These are phyloP conservation scores for Drosophila repletoides DNA, from an alignment of 1,140 invertebrate genomes.

Conservation along the genomic window DNA sequence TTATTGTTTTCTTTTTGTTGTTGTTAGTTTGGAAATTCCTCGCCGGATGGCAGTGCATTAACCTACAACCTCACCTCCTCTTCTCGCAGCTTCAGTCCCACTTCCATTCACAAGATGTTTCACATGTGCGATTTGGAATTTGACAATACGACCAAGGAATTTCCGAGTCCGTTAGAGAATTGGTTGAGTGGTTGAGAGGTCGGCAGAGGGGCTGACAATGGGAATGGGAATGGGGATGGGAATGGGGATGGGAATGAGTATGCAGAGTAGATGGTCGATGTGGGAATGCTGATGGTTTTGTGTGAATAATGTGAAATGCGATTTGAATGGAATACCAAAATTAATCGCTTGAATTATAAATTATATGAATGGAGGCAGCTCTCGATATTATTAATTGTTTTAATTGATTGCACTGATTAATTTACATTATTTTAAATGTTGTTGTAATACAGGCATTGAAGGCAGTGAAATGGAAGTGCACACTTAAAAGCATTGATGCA, in stretches of 20 bases:
- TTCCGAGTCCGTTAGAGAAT: background rate
- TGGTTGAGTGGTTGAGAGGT: no score
- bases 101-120: constrained; percentile 14
- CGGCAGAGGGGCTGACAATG: background rate
- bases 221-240: background rate
- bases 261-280: no score
- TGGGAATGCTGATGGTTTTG: constrained; percentile 1
- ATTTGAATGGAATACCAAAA: constrained; percentile 17
- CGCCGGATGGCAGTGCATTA: constrained; percentile 40
- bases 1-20: no score
- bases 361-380: no score
- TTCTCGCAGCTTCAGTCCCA: constrained; percentile 14
- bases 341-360: constrained; percentile 16
- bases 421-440: background rate
- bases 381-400: no score
- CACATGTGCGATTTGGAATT: constrained; percentile 38
- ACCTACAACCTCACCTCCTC: constrained; percentile 11
- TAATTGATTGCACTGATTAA: no score
- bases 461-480: no score
- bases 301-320: background rate
- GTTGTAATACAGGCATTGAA: no score
- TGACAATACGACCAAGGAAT: constrained; percentile 20
- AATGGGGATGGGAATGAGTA: constrained; percentile 2
- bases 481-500: no score
- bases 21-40: constrained; percentile 30